Percentiles rank a stretch among this genome's conserved stretches.
phyloP scores from a whole-genome alignment of 2,888 invertebrate genomes.

The Thereva unica region DNA sequence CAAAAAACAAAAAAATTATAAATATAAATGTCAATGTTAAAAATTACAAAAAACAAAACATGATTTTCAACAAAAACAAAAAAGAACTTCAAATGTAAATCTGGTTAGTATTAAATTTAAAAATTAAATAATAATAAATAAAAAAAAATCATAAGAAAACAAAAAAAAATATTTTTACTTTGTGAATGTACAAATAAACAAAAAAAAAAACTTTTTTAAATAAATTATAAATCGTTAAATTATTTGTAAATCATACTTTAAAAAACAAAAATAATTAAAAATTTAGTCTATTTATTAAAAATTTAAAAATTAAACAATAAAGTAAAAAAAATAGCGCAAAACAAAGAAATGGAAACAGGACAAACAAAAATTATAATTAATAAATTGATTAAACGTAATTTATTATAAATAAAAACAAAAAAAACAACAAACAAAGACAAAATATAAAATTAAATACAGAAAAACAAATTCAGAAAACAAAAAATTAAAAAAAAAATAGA shows the following conservation, averaged over 20 bases:
- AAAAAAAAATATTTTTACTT: slow-evolving; percentile 5
- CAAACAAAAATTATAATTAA: slow-evolving; percentile 21
- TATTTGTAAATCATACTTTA: slow-evolving; percentile 27
- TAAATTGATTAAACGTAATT: slow-evolving; percentile 12
- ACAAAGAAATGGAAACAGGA: background rate
- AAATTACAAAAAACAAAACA: too few relatives aligned
- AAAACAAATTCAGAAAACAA: background rate
- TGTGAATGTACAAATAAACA: slow-evolving; percentile 27
- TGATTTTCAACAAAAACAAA: too few relatives aligned
- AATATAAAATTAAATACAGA: background rate
- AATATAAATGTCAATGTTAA: too few relatives aligned
- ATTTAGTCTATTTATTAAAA: slow-evolving; percentile 27
- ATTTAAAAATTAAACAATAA: slow-evolving; percentile 7
- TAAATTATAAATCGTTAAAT: slow-evolving; percentile 37
- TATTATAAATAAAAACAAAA: slow-evolving; percentile 14
- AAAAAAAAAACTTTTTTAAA: slow-evolving; percentile 35
- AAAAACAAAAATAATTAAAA: background rate
- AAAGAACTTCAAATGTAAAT: too few relatives aligned
- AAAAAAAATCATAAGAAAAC: background rate
- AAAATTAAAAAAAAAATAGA: background rate
- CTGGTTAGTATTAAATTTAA: too few relatives aligned
- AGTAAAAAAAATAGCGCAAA: slow-evolving; percentile 9
- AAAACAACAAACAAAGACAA: slow-evolving; percentile 12
- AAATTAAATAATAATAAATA: slow-evolving; percentile 1
- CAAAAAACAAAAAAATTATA: too few relatives aligned